phyloP scores from a whole-genome alignment of 2,888 invertebrate species.

The Galerucella pusilla region DNA sequence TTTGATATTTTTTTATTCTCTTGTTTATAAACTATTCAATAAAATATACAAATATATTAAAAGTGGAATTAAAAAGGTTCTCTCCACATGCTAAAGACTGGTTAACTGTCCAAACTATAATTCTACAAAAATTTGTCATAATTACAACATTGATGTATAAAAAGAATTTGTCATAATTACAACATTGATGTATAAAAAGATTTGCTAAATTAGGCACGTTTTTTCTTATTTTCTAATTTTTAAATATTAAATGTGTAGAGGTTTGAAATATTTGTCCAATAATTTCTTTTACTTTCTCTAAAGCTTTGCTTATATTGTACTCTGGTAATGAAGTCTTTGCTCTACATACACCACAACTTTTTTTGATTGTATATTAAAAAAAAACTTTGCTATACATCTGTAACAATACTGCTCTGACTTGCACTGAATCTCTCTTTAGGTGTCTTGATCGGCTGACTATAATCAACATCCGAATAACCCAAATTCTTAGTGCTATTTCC shows the following conservation, averaged over 20 bases:
- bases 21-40: constrained; percentile 8
- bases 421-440: constrained; percentile 51
- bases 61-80: constrained; percentile 24
- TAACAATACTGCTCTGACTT: constrained; percentile 60
- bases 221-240: background rate
- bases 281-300: background rate
- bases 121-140: background rate
- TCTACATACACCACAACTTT: background rate
- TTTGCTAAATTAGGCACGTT: background rate
- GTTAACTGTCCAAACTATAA: constrained; percentile 16
- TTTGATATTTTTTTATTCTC: constrained; percentile 20
- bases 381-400: constrained; percentile 54
- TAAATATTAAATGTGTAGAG: background rate
- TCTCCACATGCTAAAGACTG: constrained; percentile 57
- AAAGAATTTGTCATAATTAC: background rate
- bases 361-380: background rate
- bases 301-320: background rate
- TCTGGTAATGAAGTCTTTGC: background rate
- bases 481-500: constrained; percentile 39
- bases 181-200: background rate
- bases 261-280: background rate
- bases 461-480: constrained; percentile 52
- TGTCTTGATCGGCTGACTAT: constrained; percentile 51
- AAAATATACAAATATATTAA: constrained; percentile 28
- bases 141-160: background rate